Evolutionary conservation across 2,113 vertebrate genomes (phyloP).

Genomic region (Diphyllodes magnificus): DNA sequence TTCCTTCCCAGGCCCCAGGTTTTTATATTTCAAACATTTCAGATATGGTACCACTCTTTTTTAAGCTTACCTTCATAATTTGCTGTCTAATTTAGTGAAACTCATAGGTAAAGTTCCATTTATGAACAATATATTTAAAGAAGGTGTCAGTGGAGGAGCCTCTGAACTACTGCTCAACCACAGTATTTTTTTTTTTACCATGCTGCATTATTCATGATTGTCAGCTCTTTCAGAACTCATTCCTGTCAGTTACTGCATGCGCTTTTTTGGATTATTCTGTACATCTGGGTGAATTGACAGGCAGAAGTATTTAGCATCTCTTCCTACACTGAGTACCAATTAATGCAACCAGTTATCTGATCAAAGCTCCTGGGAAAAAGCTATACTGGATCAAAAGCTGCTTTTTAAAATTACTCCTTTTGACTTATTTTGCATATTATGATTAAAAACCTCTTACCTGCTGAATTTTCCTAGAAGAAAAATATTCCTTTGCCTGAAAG

Average conservation of each 20-base stretch:
- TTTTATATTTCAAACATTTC: neutral
- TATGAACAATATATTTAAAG: neutral
- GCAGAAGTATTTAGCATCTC: constrained; percentile 40
- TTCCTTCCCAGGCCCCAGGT: neutral
- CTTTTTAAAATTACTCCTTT: neutral
- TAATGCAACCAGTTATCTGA: constrained; percentile 45
- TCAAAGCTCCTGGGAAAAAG: constrained; percentile 15
- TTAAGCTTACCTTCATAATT: neutral
- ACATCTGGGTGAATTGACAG: constrained; percentile 31
- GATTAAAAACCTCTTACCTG: constrained; percentile 5
- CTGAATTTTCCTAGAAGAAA: neutral
- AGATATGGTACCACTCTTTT: neutral
- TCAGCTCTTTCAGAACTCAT: constrained; percentile 21
- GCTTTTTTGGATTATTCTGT: constrained; percentile 29
- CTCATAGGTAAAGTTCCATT: neutral
- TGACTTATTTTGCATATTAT: constrained; percentile 8
- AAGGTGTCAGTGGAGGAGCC: constrained; percentile 2
- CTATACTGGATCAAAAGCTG: constrained; percentile 4
- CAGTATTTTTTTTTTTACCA: neutral
- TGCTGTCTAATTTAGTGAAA: constrained; percentile 7
- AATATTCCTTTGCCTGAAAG: neutral
- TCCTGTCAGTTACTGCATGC: constrained; percentile 5
- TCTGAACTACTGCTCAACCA: neutral
- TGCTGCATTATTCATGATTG: constrained; percentile 52
- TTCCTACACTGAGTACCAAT: constrained; percentile 28